These are phyloP conservation scores for Phengaris alcon DNA, from an alignment of 2,888 invertebrate species.

Conservation along the genomic window DNA sequence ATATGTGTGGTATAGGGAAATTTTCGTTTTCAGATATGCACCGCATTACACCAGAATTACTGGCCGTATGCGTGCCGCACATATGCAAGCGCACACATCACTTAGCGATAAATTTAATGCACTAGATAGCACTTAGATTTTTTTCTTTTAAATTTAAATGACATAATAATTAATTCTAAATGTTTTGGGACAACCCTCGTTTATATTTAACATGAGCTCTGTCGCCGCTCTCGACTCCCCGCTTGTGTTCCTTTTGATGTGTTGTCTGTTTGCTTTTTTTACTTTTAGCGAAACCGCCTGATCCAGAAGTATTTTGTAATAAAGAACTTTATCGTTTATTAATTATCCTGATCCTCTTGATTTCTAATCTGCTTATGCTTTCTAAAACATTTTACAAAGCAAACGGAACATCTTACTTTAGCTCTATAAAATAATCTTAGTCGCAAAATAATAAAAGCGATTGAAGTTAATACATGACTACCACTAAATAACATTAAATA, in stretches of 20 bases:
- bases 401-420: not conserved
- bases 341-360: not conserved
- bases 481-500: not conserved
- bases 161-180: constrained; percentile 66
- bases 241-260: constrained; percentile 51
- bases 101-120: constrained; percentile 74
- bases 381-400: constrained; percentile 21
- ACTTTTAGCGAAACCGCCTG: constrained; percentile 29
- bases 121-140: constrained; percentile 79
- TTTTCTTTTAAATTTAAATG: constrained; percentile 65
- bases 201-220: constrained; percentile 66
- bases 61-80: constrained; percentile 80
- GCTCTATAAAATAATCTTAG: not conserved
- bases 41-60: constrained; percentile 80
- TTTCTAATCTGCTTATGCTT: constrained; percentile 9
- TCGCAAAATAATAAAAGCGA: not conserved
- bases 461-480: not conserved
- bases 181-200: constrained; percentile 80
- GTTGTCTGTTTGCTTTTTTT: constrained; percentile 25
- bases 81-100: constrained; percentile 80
- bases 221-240: constrained; percentile 73
- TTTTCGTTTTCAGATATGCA: constrained; percentile 80
- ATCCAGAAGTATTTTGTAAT: constrained; percentile 22
- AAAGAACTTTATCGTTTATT: constrained; percentile 10
- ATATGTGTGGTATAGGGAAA: constrained; percentile 80